These are phyloP conservation scores for Carapus acus DNA, from an alignment of 2,797 vertebrate genomes.

Conservation along the genomic window DNA sequence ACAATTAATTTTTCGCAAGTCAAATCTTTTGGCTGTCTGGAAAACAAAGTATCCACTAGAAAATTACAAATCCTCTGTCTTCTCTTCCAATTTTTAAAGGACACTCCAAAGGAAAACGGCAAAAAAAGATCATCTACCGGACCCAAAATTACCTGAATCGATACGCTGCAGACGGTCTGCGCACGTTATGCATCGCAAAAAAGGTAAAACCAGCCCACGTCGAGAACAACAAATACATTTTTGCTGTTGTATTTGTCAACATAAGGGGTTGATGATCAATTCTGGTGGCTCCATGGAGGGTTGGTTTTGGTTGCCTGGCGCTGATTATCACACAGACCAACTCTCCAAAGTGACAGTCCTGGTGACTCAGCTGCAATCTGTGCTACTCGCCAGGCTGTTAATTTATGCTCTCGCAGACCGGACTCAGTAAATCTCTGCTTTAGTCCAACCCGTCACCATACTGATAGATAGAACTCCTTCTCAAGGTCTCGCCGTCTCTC, in stretches of 20 bases:
- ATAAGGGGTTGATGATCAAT: conserved; percentile 15
- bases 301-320: conserved; percentile 31
- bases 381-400: conserved; percentile 55
- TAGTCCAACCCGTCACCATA: conserved; percentile 29
- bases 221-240: too few species aligned
- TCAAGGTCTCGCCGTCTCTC: conserved; percentile 46
- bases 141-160: conserved; percentile 93
- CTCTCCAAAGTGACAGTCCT: conserved; percentile 50
- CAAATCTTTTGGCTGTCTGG: too few species aligned
- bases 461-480: conserved; percentile 46
- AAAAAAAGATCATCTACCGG: conserved; percentile 85
- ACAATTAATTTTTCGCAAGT: too few species aligned
- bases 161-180: conserved; percentile 88
- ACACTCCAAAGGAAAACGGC: conserved; percentile 80
- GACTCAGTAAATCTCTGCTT: conserved; percentile 44
- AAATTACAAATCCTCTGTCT: conserved; percentile 6
- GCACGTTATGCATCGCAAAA: conserved; percentile 97
- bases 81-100: conserved; percentile 61
- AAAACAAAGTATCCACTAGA: too few species aligned
- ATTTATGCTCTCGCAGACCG: conserved; percentile 55
- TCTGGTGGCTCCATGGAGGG: conserved; percentile 26
- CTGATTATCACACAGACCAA: conserved; percentile 48
- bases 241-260: too few species aligned
- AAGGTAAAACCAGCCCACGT: too few species aligned
- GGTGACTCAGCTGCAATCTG: conserved; percentile 65